These are phyloP conservation scores for Syngnathus rostellatus DNA, from an alignment of 2,797 vertebrate species.

Conservation along the genomic window DNA sequence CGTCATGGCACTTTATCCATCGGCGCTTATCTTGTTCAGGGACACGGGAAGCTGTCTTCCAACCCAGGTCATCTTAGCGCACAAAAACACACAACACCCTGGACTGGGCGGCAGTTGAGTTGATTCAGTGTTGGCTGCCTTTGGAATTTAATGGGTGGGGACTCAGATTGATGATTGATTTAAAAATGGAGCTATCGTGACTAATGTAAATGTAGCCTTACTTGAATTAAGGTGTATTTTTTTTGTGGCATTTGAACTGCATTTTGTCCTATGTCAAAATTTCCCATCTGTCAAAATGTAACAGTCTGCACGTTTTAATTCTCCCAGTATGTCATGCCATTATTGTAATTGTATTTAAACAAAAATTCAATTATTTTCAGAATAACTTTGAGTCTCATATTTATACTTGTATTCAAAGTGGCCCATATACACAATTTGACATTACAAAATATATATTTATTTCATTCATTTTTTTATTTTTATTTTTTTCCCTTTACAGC, in stretches of 20 bases:
- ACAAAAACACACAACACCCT: neutral
- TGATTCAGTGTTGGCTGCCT: too few species aligned
- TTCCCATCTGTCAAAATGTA: neutral
- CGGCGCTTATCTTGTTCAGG: neutral
- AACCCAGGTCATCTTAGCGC: neutral
- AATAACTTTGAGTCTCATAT: neutral
- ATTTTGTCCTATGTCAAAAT: neutral
- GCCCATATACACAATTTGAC: neutral
- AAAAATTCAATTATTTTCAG: neutral
- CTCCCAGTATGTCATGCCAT: too few species aligned
- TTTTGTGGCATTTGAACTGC: too few species aligned
- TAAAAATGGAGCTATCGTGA: too few species aligned
- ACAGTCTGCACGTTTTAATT: neutral
- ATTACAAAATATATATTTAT: neutral
- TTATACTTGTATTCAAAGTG: neutral
- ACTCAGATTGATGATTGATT: too few species aligned
- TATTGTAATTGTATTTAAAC: neutral
- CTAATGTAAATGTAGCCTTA: too few species aligned
- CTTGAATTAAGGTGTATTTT: too few species aligned
- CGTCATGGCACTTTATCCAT: neutral
- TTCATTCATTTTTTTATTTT: too few species aligned
- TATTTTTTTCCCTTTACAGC: constrained; percentile 69
- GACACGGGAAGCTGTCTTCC: neutral
- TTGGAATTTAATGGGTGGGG: too few species aligned
- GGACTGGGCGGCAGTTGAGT: neutral